Percentiles rank a stretch among this genome's conserved stretches.
Evolutionary conservation across 2,888 invertebrate genomes (phyloP).

Genomic region (Sisyra terminalis): DNA sequence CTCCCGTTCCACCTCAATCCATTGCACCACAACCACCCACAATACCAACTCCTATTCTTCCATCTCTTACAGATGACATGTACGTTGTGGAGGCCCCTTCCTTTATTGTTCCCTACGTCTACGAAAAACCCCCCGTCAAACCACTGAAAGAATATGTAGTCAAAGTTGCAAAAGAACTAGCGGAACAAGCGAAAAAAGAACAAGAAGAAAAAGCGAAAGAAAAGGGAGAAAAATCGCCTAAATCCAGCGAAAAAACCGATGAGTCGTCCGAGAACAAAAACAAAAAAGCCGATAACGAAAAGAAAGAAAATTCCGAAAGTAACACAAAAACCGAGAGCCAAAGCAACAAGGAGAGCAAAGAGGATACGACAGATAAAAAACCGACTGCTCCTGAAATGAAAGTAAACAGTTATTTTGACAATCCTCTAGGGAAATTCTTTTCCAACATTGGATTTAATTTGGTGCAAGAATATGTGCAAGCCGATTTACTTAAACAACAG

Average conservation of each 20-base stretch:
- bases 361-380: conserved; percentile 12
- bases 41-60: conserved; percentile 35
- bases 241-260: conserved; percentile 23
- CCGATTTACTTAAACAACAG: conserved; percentile 77
- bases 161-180: conserved; percentile 39
- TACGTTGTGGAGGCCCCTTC: conserved; percentile 86
- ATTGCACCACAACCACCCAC: conserved; percentile 10
- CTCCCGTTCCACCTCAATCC: conserved; percentile 10
- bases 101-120: conserved; percentile 85
- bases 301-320: conserved; percentile 14
- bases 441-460: conserved; percentile 80
- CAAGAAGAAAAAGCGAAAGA: conserved; percentile 23
- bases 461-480: conserved; percentile 85
- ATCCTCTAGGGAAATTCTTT: conserved; percentile 78
- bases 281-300: conserved; percentile 15
- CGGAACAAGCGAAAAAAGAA: conserved; percentile 22
- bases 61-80: conserved; percentile 80
- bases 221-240: conserved; percentile 21
- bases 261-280: conserved; percentile 16
- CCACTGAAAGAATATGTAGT: conserved; percentile 58
- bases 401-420: conserved; percentile 50
- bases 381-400: conserved; percentile 16
- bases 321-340: conserved; percentile 21
- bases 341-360: conserved; percentile 19
- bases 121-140: conserved; percentile 73